Evolutionary conservation across 2,113 vertebrate species (phyloP).

Genomic region (Glaucomys volans): DNA sequence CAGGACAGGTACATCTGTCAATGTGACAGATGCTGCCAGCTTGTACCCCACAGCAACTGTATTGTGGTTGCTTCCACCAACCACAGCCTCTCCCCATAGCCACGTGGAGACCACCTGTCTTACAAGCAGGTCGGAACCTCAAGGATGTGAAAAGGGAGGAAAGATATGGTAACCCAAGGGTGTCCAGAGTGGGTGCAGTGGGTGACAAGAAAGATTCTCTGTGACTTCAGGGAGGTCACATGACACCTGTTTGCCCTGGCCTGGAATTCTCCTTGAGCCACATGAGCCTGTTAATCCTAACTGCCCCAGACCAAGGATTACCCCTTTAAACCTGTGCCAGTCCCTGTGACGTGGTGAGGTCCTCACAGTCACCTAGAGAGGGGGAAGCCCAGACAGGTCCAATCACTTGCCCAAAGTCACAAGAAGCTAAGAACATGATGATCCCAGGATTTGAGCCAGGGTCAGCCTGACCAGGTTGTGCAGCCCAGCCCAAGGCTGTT

Average conservation of each 20-base stretch:
- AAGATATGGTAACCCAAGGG: rapidly evolving
- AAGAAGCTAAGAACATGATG: neutral
- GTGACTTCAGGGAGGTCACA: neutral
- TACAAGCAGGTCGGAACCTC: neutral
- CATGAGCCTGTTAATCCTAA: neutral
- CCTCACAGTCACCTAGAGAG: neutral
- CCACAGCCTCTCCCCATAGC: neutral
- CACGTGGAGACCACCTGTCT: neutral
- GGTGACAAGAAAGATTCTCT: slow-evolving; percentile 34
- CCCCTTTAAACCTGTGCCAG: neutral
- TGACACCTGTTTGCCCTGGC: neutral
- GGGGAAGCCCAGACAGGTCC: neutral
- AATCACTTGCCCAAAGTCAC: neutral
- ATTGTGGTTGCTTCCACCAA: rapidly evolving
- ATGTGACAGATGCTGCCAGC: neutral
- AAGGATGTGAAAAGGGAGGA: neutral
- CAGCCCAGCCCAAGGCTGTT: neutral
- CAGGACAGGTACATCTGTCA: neutral
- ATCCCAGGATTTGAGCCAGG: neutral
- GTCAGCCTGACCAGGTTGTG: neutral
- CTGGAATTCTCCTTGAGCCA: neutral
- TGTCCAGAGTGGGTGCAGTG: neutral
- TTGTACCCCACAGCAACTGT: neutral
- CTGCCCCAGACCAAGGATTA: neutral
- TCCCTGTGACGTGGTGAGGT: neutral